These are phyloP conservation scores for Dasypogon diadema DNA, from an alignment of 2,888 invertebrate genomes.

Conservation along the genomic window DNA sequence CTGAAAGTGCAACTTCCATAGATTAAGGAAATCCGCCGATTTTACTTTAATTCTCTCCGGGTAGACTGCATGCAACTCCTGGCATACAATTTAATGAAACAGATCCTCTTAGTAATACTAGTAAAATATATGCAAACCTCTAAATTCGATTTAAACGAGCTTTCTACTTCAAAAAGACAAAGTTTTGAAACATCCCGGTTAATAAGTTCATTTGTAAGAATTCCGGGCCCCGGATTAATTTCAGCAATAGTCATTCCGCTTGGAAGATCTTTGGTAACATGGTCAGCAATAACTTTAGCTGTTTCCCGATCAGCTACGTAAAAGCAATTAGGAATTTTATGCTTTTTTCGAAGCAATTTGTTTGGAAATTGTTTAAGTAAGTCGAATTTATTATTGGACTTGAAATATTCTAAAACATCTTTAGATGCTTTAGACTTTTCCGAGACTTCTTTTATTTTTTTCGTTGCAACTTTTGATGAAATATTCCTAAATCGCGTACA, in stretches of 20 bases:
- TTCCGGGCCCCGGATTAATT: slow-evolving; percentile 78
- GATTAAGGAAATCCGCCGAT: slow-evolving; percentile 72
- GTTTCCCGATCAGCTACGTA: slow-evolving; percentile 62
- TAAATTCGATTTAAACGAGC: slow-evolving; percentile 70
- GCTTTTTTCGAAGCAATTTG: slow-evolving; percentile 63
- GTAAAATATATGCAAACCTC: slow-evolving; percentile 62
- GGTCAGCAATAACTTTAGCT: slow-evolving; percentile 61
- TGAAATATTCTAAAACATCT: not conserved
- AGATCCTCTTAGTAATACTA: slow-evolving; percentile 2
- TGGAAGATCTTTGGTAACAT: slow-evolving; percentile 60
- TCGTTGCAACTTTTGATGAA: not conserved
- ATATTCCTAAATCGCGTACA: not conserved
- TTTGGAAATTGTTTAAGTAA: slow-evolving; percentile 60
- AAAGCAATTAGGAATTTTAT: slow-evolving; percentile 61
- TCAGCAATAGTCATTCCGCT: slow-evolving; percentile 69
- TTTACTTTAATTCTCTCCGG: slow-evolving; percentile 69
- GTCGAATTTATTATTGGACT: slow-evolving; percentile 9
- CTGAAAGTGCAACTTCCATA: slow-evolving; percentile 72
- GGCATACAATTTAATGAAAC: too few species aligned
- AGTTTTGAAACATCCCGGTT: slow-evolving; percentile 69
- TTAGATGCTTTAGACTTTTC: not conserved
- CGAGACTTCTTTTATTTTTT: not conserved
- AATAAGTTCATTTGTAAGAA: slow-evolving; percentile 74
- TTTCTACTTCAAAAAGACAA: slow-evolving; percentile 73
- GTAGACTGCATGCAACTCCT: slow-evolving; percentile 67